Percentiles rank a stretch among this genome's conserved stretches.
These are phyloP conservation scores for Drosophila meridionalis DNA, from an alignment of 2,888 invertebrate genomes.

Conservation along the genomic window DNA sequence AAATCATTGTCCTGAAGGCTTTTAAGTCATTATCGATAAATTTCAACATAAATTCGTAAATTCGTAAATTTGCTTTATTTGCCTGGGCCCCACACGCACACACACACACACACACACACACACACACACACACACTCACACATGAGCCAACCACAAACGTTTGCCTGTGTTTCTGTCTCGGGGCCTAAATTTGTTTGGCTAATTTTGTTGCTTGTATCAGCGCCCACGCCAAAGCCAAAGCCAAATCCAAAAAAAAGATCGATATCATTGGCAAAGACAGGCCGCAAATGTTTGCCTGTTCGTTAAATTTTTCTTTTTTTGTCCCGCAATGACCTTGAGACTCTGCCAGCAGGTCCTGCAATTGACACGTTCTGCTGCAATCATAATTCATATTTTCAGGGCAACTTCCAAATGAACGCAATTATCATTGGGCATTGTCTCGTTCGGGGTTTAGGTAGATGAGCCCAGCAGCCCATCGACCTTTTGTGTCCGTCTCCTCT, in stretches of 20 bases:
- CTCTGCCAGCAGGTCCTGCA: constrained; percentile 35
- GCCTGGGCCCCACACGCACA: constrained; percentile 60
- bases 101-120: constrained; percentile 37
- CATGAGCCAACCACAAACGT: constrained; percentile 16
- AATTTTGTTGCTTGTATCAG: constrained; percentile 60
- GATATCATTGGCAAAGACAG: constrained; percentile 40
- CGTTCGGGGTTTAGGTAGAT: constrained; percentile 33
- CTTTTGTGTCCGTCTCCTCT: constrained; percentile 9
- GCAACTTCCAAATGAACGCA: constrained; percentile 51
- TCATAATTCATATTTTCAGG: constrained; percentile 77
- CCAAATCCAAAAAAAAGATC: constrained; percentile 11
- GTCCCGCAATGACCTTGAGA: constrained; percentile 69
- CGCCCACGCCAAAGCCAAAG: constrained; percentile 31
- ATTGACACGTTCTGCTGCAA: constrained; percentile 73
- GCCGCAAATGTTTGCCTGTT: constrained; percentile 30
- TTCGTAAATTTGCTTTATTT: constrained; percentile 82
- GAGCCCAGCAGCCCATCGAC: constrained; percentile 15
- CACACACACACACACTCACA: constrained; percentile 28
- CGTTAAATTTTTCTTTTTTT: constrained; percentile 50
- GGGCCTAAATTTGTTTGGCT: constrained; percentile 69
- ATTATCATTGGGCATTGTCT: constrained; percentile 58
- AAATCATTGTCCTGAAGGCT: constrained; percentile 85
- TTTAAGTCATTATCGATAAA: constrained; percentile 85
- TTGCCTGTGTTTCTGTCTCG: constrained; percentile 41
- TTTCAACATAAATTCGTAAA: constrained; percentile 85